These are phyloP conservation scores for Hybos culiciformis DNA, from an alignment of 2,888 invertebrate genomes.

Conservation along the genomic window DNA sequence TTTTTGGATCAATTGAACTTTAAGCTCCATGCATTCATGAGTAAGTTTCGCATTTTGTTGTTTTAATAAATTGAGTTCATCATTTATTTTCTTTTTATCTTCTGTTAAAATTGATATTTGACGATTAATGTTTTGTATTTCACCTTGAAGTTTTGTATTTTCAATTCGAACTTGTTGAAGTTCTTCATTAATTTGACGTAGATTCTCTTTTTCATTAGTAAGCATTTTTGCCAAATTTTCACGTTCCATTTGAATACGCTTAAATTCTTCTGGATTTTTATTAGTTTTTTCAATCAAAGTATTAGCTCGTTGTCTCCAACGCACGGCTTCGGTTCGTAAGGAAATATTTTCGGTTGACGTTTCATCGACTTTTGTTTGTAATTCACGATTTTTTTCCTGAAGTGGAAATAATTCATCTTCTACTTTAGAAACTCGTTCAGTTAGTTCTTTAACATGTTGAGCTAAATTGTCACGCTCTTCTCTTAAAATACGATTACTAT, in stretches of 20 bases:
- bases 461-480: slow-evolving; percentile 67
- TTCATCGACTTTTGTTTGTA: slow-evolving; percentile 54
- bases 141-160: slow-evolving; percentile 54
- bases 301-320: slow-evolving; percentile 78
- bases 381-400: slow-evolving; percentile 60
- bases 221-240: slow-evolving; percentile 67
- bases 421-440: slow-evolving; percentile 45
- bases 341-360: slow-evolving; percentile 63
- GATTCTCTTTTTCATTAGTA: slow-evolving; percentile 58
- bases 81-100: slow-evolving; percentile 49
- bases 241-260: slow-evolving; percentile 65
- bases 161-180: slow-evolving; percentile 46
- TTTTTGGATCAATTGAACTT: slow-evolving; percentile 43
- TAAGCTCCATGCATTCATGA: slow-evolving; percentile 50
- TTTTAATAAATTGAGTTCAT: slow-evolving; percentile 47
- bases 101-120: slow-evolving; percentile 46
- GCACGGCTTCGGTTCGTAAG: slow-evolving; percentile 63
- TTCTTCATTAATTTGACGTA: slow-evolving; percentile 55
- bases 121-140: slow-evolving; percentile 44
- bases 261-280: slow-evolving; percentile 86
- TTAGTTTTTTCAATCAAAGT: slow-evolving; percentile 80
- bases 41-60: slow-evolving; percentile 44
- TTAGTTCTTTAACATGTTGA: slow-evolving; percentile 50
- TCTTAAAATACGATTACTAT: slow-evolving; percentile 78
- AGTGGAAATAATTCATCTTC: slow-evolving; percentile 63